Evolutionary conservation across 2,888 invertebrate genomes (phyloP).

Genomic region (Drosophila sordidula): DNA sequence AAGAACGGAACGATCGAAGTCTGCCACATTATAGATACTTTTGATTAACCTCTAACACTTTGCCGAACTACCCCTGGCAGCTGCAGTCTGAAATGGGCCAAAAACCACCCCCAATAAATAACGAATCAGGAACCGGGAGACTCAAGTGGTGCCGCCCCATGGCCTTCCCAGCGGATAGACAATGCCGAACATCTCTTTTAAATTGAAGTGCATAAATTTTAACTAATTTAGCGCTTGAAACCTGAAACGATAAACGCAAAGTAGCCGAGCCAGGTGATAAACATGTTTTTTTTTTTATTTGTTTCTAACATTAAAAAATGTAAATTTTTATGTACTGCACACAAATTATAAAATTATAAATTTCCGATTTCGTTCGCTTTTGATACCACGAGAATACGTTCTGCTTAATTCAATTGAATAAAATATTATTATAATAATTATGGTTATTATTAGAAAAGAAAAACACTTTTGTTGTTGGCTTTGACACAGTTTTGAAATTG

Average conservation of each 20-base stretch:
- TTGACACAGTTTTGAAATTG: conserved; percentile 17
- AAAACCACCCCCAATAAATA: background rate
- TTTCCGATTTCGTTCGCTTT: background rate
- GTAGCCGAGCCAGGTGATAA: background rate
- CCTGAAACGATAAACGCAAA: conserved; percentile 1
- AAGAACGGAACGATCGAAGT: too few species aligned
- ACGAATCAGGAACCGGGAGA: background rate
- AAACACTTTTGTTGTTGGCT: conserved; percentile 6
- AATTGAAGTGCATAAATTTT: background rate
- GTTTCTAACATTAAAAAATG: background rate
- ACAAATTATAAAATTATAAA: background rate
- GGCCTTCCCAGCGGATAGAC: background rate
- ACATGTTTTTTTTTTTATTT: conserved; percentile 18
- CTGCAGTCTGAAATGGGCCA: background rate
- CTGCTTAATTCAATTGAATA: background rate
- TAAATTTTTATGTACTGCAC: background rate
- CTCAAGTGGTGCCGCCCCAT: background rate
- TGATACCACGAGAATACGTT: background rate
- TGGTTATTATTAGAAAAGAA: background rate
- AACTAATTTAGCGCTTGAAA: conserved; percentile 11
- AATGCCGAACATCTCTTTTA: background rate
- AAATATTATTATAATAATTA: background rate
- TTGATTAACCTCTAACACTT: too few species aligned
- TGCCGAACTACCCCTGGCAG: too few species aligned
- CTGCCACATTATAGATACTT: too few species aligned